Percentiles rank a stretch among this genome's conserved stretches.
phyloP scores from a whole-genome alignment of 2,113 vertebrate genomes.

The Alaudala cheleensis region DNA sequence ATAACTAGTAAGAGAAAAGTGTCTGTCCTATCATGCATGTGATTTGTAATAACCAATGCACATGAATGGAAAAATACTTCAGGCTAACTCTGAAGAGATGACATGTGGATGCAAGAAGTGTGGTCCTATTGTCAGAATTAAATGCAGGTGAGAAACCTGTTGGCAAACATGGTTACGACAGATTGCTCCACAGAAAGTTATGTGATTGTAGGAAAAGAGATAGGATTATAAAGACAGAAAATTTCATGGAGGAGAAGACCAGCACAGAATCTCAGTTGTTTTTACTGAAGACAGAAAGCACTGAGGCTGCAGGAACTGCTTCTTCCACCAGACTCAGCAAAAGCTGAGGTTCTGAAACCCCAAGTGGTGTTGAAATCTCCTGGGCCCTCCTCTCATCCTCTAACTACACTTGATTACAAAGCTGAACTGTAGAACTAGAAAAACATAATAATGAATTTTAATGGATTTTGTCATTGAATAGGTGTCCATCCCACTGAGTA shows the following conservation, averaged over 20 bases:
- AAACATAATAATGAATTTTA: background rate
- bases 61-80: background rate
- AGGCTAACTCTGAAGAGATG: background rate
- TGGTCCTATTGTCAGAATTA: background rate
- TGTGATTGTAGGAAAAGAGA: background rate
- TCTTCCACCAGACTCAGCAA: background rate
- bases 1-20: background rate
- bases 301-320: background rate
- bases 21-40: background rate
- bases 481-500: background rate
- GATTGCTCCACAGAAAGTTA: background rate
- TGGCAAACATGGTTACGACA: background rate
- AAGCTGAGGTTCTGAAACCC: background rate
- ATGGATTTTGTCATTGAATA: background rate
- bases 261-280: background rate
- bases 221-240: background rate
- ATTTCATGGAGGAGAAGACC: background rate
- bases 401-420: background rate
- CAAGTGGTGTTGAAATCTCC: background rate
- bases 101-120: background rate
- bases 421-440: background rate
- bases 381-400: background rate
- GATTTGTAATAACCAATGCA: background rate
- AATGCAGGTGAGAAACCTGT: background rate
- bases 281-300: background rate